A percentile compares a stretch with the other conserved stretches of the same genome.
Conservation (phyloP, 2,113 vertebrate genomes). For the Dunckerocampus dactyliophorus region DNA sequence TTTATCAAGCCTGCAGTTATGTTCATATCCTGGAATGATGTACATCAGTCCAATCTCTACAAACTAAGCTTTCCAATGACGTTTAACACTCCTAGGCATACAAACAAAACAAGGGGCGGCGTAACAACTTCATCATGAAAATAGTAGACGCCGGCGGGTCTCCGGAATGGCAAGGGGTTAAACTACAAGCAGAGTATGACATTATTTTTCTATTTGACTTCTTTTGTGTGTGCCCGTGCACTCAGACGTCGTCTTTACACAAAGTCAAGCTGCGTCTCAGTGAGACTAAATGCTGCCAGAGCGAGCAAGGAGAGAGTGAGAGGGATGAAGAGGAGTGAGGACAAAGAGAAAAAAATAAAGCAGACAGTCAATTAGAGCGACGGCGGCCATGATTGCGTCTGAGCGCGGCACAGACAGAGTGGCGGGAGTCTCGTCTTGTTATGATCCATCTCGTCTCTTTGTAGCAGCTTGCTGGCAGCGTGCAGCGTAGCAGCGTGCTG, state of each 20-base stretch:
- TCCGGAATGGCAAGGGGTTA: too few relatives aligned
- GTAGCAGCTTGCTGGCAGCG: too few relatives aligned
- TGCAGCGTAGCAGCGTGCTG: constrained; percentile 50
- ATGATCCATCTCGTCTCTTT: constrained; percentile 62
- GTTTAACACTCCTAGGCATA: too few relatives aligned
- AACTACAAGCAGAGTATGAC: too few relatives aligned
- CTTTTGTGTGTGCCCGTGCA: constrained; percentile 5
- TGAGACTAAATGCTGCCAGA: constrained; percentile 5
- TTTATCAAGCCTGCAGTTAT: too few relatives aligned
- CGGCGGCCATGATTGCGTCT: constrained; percentile 3
- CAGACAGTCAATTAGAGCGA: constrained; percentile 60
- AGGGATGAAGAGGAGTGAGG: constrained; percentile 1
- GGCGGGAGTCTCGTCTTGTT: constrained; percentile 46
- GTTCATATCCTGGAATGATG: too few relatives aligned
- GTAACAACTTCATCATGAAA: too few relatives aligned
- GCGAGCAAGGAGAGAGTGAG: constrained; percentile 7
- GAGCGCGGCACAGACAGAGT: constrained; percentile 25
- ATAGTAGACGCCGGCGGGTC: too few relatives aligned
- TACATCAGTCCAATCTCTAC: too few relatives aligned
- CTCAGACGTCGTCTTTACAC: constrained; percentile 19
- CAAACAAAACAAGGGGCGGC: too few relatives aligned
- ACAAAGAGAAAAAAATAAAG: constrained; percentile 40
- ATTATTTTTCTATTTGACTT: too few relatives aligned
- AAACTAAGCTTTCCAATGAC: too few relatives aligned
- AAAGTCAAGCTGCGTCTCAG: constrained; percentile 40